Conservation (phyloP, 1,140 invertebrate genomes). For the Rhopalosiphum padi region DNA sequence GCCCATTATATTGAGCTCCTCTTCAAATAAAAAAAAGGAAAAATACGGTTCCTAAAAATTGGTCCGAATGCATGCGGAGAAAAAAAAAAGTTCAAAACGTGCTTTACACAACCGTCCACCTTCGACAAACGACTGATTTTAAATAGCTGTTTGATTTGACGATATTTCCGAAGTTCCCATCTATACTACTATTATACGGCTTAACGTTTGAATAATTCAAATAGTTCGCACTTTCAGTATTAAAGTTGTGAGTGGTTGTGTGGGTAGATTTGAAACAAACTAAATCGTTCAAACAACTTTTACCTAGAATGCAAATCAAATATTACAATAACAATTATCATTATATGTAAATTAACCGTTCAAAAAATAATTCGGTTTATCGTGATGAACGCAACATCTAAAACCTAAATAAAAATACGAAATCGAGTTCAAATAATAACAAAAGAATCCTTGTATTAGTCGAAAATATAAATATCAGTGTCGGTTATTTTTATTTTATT, state of each 20-base stretch:
- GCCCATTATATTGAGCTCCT: not conserved
- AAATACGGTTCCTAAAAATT: not conserved
- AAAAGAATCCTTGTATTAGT: no score
- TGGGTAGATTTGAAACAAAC: not conserved
- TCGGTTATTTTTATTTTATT: not conserved
- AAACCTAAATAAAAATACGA: no score
- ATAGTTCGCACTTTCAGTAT: not conserved
- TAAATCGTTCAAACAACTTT: not conserved
- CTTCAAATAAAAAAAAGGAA: not conserved
- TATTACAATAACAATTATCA: no score
- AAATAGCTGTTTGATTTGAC: not conserved
- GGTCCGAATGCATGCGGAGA: not conserved
- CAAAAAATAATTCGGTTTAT: no score
- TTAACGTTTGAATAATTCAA: constrained; percentile 9
- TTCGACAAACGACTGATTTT: not conserved
- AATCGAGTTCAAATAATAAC: not conserved
- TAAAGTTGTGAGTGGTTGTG: not conserved
- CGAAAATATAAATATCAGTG: no score
- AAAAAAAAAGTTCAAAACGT: not conserved
- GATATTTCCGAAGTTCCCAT: not conserved
- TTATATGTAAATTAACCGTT: not conserved
- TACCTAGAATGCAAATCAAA: not conserved
- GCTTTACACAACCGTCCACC: not conserved
- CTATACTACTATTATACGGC: not conserved
- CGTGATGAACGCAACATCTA: no score